Percentiles rank a stretch among this genome's conserved stretches.
phyloP scores from a whole-genome alignment of 2,888 invertebrate genomes.

The Octodonta nipae region DNA sequence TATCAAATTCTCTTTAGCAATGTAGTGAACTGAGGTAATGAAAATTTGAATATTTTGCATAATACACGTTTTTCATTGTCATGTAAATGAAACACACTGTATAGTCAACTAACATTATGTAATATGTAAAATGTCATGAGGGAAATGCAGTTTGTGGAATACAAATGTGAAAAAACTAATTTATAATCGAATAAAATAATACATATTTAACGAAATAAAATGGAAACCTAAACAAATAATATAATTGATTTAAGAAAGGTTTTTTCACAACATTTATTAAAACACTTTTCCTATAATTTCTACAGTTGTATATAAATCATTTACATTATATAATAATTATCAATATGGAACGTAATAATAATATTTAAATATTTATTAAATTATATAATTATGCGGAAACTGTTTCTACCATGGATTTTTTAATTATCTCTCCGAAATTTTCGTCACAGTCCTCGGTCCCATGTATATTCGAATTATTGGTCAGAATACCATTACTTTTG shows the following conservation, averaged over 20 bases:
- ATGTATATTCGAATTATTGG: constrained; percentile 11
- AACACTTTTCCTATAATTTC: constrained; percentile 34
- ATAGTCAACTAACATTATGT: no score
- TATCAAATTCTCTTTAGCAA: no score
- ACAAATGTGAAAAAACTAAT: no score
- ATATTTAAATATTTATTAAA: constrained; percentile 13
- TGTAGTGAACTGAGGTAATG: no score
- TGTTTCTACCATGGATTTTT: constrained; percentile 84
- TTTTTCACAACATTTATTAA: constrained; percentile 39
- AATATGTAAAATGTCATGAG: no score
- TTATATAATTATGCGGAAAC: constrained; percentile 53
- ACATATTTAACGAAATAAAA: no score
- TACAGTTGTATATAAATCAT: constrained; percentile 36
- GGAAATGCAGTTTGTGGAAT: no score
- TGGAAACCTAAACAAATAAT: no score
- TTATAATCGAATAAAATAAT: no score
- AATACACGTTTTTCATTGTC: no score
- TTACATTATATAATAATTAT: constrained; percentile 27
- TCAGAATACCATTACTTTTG: constrained; percentile 11
- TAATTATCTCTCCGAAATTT: constrained; percentile 83
- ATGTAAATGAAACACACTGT: no score
- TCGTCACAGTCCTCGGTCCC: constrained; percentile 44
- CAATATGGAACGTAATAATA: constrained; percentile 33
- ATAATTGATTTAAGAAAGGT: constrained; percentile 21
- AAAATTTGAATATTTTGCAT: no score